Conservation (phyloP, 2,797 vertebrate genomes). For the Platalea minor region DNA sequence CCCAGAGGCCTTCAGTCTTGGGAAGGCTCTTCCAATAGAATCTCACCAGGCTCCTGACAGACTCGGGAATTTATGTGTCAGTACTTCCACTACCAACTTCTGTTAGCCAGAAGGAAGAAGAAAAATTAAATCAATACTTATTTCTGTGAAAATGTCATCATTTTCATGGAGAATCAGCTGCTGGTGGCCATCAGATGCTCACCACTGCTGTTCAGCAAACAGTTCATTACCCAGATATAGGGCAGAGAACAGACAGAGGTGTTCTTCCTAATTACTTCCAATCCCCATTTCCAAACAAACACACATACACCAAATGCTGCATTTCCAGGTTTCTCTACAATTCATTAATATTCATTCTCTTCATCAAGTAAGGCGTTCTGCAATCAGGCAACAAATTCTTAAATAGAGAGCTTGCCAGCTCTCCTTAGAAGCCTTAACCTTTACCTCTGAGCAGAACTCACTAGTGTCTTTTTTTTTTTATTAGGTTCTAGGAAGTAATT, state of each 20-base stretch:
- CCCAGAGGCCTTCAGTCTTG: neutral
- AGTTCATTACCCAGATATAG: neutral
- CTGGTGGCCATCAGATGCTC: neutral
- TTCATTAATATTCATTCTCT: neutral
- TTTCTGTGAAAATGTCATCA: neutral
- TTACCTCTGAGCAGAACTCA: neutral
- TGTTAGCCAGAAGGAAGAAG: neutral
- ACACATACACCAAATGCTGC: neutral
- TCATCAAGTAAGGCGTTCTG: neutral
- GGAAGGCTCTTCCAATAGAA: neutral
- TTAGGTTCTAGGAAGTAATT: neutral
- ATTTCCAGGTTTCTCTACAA: neutral
- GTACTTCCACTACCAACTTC: neutral
- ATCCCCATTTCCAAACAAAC: neutral
- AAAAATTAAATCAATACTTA: neutral
- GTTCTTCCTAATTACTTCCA: neutral
- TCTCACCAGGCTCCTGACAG: neutral
- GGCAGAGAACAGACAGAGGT: neutral
- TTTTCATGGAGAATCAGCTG: neutral
- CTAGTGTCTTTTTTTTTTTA: neutral
- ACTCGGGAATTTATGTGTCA: neutral
- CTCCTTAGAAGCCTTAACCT: neutral
- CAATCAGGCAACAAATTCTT: neutral
- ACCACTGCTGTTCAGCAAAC: neutral
- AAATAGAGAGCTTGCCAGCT: neutral